A percentile compares a stretch with the other conserved stretches of the same genome.
Evolutionary conservation across 2,888 invertebrate genomes (phyloP).

Genomic region (Trilocha varians): DNA sequence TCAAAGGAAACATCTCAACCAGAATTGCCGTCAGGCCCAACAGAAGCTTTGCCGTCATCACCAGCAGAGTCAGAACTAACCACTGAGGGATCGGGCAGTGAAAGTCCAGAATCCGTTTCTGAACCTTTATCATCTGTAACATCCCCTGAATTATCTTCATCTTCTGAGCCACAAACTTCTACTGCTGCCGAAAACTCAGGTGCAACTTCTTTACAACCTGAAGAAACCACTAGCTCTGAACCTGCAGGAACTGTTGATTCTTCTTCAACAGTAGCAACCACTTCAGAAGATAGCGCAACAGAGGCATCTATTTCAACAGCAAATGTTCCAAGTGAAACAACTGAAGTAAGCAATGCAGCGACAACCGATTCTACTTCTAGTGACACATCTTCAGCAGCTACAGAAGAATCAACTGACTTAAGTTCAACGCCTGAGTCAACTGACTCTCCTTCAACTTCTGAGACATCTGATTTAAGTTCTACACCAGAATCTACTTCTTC

Average conservation of each 20-base stretch:
- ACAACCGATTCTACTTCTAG: constrained; percentile 1
- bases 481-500: not conserved
- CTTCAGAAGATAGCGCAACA: too few species aligned
- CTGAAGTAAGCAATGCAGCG: constrained; percentile 6
- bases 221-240: not conserved
- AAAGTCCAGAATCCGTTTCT: not conserved
- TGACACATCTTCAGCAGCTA: not conserved
- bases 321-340: constrained; percentile 1
- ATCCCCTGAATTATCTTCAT: constrained; percentile 8
- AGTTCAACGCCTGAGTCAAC: constrained; percentile 4
- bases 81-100: constrained; percentile 6
- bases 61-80: constrained; percentile 9
- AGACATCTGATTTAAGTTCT: not conserved
- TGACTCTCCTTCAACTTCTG: constrained; percentile 4
- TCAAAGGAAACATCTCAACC: constrained; percentile 2
- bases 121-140: constrained; percentile 3
- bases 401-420: not conserved
- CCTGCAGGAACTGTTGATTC: constrained; percentile 6
- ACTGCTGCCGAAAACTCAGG: not conserved
- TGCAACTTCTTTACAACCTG: not conserved
- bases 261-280: too few species aligned
- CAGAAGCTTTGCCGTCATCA: constrained; percentile 1
- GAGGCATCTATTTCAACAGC: not conserved
- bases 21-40: not conserved
- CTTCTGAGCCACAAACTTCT: constrained; percentile 1